A percentile compares a stretch with the other conserved stretches of the same genome.
phyloP scores from a whole-genome alignment of 1,140 invertebrate species.

The Diorhabda carinulata region DNA sequence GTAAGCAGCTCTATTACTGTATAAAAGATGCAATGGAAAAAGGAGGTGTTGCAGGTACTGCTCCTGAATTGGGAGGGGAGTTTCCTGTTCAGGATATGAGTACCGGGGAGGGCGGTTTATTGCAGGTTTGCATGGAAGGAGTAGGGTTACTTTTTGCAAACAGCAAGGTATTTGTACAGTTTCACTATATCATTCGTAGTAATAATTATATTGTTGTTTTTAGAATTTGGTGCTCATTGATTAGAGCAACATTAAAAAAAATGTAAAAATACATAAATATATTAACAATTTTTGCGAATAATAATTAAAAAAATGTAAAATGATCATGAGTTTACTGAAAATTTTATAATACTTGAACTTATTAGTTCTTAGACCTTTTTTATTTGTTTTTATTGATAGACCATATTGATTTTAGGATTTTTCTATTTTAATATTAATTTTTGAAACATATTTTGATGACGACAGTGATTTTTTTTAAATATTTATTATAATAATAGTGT shows the following conservation, averaged over 20 bases:
- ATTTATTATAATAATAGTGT: no score
- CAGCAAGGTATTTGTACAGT: conserved; percentile 82
- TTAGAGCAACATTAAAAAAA: neutral
- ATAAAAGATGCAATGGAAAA: conserved; percentile 99
- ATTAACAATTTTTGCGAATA: no score
- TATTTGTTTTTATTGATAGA: no score
- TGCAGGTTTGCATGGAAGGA: conserved; percentile 99
- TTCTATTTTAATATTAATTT: no score
- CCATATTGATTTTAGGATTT: no score
- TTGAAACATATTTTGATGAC: no score
- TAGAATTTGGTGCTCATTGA: conserved; percentile 14
- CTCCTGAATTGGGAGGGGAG: conserved; percentile 91
- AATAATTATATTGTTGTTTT: neutral
- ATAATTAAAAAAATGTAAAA: no score
- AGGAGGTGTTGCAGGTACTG: conserved; percentile 79
- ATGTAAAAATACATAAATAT: no score
- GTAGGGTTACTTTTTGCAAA: conserved; percentile 97
- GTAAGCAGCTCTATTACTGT: conserved; percentile 96
- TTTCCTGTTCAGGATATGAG: conserved; percentile 97
- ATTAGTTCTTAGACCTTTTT: no score
- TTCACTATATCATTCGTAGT: conserved; percentile 6
- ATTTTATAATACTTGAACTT: no score
- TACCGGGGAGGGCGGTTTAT: conserved; percentile 91
- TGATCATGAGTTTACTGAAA: no score
- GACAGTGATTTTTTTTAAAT: no score